Evolutionary conservation across 23 tunicate genomes (phyloP), one percentile per base, ranked within the genome.

Genomic region (Phallusia fumigata): DNA sequence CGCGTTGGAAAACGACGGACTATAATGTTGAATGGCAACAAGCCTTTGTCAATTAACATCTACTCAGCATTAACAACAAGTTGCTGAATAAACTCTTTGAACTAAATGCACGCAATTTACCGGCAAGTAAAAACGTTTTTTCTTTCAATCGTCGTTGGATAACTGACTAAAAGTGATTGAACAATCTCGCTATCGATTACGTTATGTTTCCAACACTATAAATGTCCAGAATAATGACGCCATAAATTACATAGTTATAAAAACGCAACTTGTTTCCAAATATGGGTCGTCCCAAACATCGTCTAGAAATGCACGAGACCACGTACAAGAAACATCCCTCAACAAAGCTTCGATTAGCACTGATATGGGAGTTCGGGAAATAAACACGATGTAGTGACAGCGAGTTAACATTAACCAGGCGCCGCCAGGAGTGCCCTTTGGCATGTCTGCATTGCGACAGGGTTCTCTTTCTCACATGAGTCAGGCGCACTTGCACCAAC

Each of bases 401-500:
- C 28, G 28, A 58, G 69, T 58, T 58, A 58, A 58, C 69, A 58
- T 24, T 6, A 24, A 6, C 69, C 69, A 58, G 69, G 69, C 69
- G 69, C 69, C 69, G 69, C 13, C 13, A 21, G 69, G 69, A 58
- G 69, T 58, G 69, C 13, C 26, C 69, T 58, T 58, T 58, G 28
- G 28, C 69, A 58, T 58, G 69, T 58, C 69, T 58, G 69, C 69
- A 58, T 58, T 58, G 13, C 69, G 69, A 21, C 69, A 24, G 28
- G 15, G 28, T 16, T 22, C 69, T 58, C 69, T 58, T 58, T 58
- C 69, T 58, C 69, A 58, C 13, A 24, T 58, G 69, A 58, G 69
- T 58, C 69, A 58, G 16, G 13, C 69, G 69, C 69, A 58, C 69
- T 58, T 58, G 69, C 69, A 58, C 69, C 69, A 58, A 58, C 69